Evolutionary conservation across 2,113 vertebrate genomes (phyloP).

Genomic region (Paradisaea rubra): DNA sequence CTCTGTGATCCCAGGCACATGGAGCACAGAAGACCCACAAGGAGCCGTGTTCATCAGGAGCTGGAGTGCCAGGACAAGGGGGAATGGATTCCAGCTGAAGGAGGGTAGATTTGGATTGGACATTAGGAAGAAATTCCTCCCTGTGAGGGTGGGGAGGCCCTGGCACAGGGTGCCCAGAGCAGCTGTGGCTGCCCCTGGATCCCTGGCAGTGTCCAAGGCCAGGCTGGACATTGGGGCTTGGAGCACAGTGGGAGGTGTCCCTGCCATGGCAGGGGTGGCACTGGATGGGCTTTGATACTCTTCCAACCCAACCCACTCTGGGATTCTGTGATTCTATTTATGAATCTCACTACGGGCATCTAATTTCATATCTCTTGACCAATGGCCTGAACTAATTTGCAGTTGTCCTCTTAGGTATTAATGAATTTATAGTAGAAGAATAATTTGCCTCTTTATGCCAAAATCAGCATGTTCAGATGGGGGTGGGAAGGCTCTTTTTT

Average conservation of each 20-base stretch:
- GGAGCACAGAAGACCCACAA: neutral
- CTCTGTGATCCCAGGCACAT: neutral
- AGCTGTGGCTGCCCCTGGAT: neutral
- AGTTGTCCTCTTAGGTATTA: neutral
- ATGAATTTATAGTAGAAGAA: neutral
- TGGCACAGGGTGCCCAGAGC: neutral
- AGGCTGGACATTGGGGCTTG: neutral
- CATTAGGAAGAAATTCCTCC: neutral
- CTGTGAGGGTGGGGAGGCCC: rapidly evolving
- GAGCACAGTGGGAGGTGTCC: neutral
- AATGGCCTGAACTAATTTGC: neutral
- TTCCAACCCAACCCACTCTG: neutral
- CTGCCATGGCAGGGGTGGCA: neutral
- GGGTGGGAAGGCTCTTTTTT: neutral
- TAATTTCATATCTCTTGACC: neutral
- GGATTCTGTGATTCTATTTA: neutral
- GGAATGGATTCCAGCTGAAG: neutral
- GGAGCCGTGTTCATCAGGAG: neutral
- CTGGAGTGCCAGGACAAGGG: neutral
- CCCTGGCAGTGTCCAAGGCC: neutral
- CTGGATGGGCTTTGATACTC: rapidly evolving
- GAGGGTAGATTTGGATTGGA: neutral
- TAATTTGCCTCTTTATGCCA: neutral
- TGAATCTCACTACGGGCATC: no score
- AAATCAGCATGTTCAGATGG: neutral